Conservation (phyloP, 2,113 vertebrate species). For the Talpa occidentalis region DNA sequence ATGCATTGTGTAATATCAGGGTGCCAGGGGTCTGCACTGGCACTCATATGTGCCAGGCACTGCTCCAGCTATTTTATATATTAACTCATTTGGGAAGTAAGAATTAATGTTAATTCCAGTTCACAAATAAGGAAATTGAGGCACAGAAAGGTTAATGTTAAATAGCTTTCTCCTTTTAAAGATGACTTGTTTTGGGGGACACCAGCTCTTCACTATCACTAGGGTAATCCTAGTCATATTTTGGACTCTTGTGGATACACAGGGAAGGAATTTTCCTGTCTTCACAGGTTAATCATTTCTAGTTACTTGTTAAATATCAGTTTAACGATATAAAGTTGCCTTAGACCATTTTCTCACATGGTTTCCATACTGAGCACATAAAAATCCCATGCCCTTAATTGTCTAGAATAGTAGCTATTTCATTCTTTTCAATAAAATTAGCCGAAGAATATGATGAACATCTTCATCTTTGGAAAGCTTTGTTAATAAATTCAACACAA, state of each 20-base stretch:
- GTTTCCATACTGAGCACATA: background rate
- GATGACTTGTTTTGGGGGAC: background rate
- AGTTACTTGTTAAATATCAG: background rate
- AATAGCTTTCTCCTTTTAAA: background rate
- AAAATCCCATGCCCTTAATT: background rate
- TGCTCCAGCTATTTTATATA: background rate
- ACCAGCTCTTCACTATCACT: background rate
- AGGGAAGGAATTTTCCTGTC: background rate
- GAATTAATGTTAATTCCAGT: background rate
- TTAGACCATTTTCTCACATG: background rate
- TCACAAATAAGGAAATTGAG: background rate
- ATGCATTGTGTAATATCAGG: background rate
- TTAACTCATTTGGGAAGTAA: background rate
- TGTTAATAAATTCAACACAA: background rate
- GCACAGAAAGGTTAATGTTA: background rate
- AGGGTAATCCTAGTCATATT: background rate
- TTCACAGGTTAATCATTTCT: background rate
- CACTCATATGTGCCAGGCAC: no score
- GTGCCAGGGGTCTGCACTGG: no score
- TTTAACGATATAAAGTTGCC: background rate
- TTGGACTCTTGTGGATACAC: background rate
- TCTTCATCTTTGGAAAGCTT: background rate
- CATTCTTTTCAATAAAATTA: background rate
- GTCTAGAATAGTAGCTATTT: background rate
- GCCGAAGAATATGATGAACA: background rate